phyloP scores from a whole-genome alignment of 2,113 vertebrate species.

The Neolamprologus falcicula region DNA sequence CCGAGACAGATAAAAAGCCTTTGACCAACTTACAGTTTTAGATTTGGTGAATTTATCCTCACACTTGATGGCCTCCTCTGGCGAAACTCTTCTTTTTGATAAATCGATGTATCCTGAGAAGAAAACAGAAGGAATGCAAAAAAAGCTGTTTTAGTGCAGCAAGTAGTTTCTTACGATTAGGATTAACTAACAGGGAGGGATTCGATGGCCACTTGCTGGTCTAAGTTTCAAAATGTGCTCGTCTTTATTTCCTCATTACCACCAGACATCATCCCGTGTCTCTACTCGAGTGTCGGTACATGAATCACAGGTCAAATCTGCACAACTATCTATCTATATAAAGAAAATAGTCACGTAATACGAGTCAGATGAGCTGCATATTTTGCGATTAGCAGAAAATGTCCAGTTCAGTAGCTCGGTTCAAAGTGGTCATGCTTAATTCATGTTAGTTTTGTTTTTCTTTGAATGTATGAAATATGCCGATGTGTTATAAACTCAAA shows the following conservation, averaged over 20 bases:
- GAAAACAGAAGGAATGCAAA: background rate
- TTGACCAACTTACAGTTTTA: slow-evolving; percentile 84
- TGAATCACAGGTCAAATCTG: background rate
- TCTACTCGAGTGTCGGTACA: background rate
- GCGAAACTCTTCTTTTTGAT: slow-evolving; percentile 98
- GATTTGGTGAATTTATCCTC: slow-evolving; percentile 99
- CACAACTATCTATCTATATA: background rate
- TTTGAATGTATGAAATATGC: background rate
- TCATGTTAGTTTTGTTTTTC: background rate
- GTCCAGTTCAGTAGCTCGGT: background rate
- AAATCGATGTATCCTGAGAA: slow-evolving; percentile 91
- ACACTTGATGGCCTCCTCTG: slow-evolving; percentile 97
- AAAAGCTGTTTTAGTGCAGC: background rate
- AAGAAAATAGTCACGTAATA: background rate
- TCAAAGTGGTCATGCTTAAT: background rate
- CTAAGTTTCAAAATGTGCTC: background rate
- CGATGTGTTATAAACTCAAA: background rate
- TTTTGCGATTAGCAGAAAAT: background rate
- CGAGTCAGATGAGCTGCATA: background rate
- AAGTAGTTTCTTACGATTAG: background rate
- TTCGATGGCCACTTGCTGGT: background rate
- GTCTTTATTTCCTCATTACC: background rate
- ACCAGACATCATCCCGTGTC: background rate
- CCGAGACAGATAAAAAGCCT: background rate
- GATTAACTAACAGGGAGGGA: background rate